Evolutionary conservation across 2,113 vertebrate genomes (phyloP).

Genomic region (Melierax canorus): DNA sequence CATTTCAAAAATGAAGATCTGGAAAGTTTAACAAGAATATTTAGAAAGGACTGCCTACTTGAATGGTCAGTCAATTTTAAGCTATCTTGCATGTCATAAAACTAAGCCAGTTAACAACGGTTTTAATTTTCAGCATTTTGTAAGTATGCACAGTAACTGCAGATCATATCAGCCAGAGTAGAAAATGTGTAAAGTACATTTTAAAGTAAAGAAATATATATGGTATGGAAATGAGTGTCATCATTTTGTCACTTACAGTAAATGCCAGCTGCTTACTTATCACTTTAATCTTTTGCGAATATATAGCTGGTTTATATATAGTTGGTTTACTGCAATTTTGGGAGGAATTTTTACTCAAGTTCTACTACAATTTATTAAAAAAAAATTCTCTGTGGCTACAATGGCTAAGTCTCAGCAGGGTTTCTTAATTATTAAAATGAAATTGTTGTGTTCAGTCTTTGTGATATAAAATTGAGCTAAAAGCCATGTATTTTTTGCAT

Average conservation of each 20-base stretch:
- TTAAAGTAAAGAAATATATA: background rate
- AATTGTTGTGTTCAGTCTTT: background rate
- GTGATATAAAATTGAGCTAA: background rate
- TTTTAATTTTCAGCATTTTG: background rate
- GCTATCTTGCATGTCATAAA: background rate
- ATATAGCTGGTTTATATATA: background rate
- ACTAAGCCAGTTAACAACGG: background rate
- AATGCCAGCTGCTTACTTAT: slow-evolving; percentile 23
- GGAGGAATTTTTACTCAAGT: background rate
- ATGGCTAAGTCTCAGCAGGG: background rate
- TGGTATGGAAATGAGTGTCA: slow-evolving; percentile 33
- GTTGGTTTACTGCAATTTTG: background rate
- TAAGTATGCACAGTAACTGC: background rate
- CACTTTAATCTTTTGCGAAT: background rate
- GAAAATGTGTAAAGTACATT: background rate
- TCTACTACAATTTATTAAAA: background rate
- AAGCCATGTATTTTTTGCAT: background rate
- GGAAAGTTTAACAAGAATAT: slow-evolving; percentile 71
- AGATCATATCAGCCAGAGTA: background rate
- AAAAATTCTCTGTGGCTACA: background rate
- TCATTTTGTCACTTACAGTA: slow-evolving; percentile 40
- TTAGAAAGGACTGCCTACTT: slow-evolving; percentile 46
- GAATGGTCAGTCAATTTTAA: slow-evolving; percentile 56
- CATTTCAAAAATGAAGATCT: slow-evolving; percentile 76
- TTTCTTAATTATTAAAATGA: background rate